A percentile compares a stretch with the other conserved stretches of the same genome.
Evolutionary conservation across 2,888 invertebrate genomes (phyloP).

Genomic region (Lomographa bimaculata): DNA sequence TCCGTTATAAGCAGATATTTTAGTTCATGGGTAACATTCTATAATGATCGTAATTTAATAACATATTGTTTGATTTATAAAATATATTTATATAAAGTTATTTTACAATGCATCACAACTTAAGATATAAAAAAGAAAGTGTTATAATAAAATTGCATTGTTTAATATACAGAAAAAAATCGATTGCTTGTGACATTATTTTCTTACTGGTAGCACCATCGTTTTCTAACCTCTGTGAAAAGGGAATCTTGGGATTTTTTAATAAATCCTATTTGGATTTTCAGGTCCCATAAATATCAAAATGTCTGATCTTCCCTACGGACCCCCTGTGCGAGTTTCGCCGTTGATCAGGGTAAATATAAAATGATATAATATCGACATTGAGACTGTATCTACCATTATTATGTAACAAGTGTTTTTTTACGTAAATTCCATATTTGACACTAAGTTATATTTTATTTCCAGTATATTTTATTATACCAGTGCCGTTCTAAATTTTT

Average conservation of each 20-base stretch:
- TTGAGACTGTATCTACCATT: slow-evolving; percentile 13
- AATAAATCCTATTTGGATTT: slow-evolving; percentile 57
- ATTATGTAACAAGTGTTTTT: slow-evolving; percentile 37
- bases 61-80: too few species aligned
- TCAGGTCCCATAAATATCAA: slow-evolving; percentile 39
- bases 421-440: slow-evolving; percentile 38
- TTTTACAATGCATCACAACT: too few species aligned
- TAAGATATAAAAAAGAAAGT: too few species aligned
- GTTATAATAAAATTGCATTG: too few species aligned
- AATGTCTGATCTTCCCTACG: slow-evolving; percentile 76
- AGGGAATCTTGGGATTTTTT: slow-evolving; percentile 45
- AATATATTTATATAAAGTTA: too few species aligned
- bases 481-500: neutral
- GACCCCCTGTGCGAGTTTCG: slow-evolving; percentile 90
- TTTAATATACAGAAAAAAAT: too few species aligned
- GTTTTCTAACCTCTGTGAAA: slow-evolving; percentile 46
- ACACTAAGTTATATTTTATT: neutral
- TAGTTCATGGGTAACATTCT: too few species aligned
- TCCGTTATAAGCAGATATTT: slow-evolving; percentile 13
- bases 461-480: neutral
- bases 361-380: slow-evolving; percentile 12
- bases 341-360: slow-evolving; percentile 90
- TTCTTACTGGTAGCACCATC: slow-evolving; percentile 22
- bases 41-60: too few species aligned
- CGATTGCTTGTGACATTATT: slow-evolving; percentile 7